Base-by-base conservation (phyloP, 2,113 vertebrate species). In the Tringa solitaria region DNA sequence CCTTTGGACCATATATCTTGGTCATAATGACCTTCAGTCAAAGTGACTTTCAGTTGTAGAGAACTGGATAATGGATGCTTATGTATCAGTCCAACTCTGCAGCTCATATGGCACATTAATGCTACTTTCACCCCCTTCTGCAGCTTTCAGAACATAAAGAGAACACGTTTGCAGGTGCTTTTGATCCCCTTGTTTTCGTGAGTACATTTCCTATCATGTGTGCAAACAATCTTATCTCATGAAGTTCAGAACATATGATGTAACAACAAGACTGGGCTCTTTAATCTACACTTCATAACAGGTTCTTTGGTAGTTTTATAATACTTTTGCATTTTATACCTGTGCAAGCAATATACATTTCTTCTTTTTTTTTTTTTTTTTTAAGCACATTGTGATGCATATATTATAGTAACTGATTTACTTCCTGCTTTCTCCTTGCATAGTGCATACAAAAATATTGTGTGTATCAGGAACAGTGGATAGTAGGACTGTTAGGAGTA, bases 241-340 rank as follows among this genome's bases (percentile, higher is more conserved):
- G 30, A 51, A 94, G 60, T 72, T 95, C 72, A 83, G 51, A 94
- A 79, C 78, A 88, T 80, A 93, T 82, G 78, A 50, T 96, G 75
- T 39, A 94, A 74, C 0, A 16, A 90, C 63, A 91, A 90, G 72
- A 67, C 32, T 64, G 35, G 2, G 1, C 37, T 94, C 64, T 84
- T 77, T 92, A 60, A 85, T 92, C 92, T 78, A 63, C 70, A 86
- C 56, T 57, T 72, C 63, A 82, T 95, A 89, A 90, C n/a, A 65
- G 6, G 4, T 86, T 70, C 68, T 54, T 60, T 92, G 80, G 92
- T 87, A 92, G 60, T 48, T 97, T 93, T 88, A 91, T 28, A 51
- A 81, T 75, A 39, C 35, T 92, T 90, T 87, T 63, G 63, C 92
- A 89, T 96, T 86, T 96, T 96, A 90, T 95, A 53, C 90, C 88